These are phyloP conservation scores for Erpetoichthys calabaricus DNA, from an alignment of 2,797 vertebrate genomes.

Conservation along the genomic window DNA sequence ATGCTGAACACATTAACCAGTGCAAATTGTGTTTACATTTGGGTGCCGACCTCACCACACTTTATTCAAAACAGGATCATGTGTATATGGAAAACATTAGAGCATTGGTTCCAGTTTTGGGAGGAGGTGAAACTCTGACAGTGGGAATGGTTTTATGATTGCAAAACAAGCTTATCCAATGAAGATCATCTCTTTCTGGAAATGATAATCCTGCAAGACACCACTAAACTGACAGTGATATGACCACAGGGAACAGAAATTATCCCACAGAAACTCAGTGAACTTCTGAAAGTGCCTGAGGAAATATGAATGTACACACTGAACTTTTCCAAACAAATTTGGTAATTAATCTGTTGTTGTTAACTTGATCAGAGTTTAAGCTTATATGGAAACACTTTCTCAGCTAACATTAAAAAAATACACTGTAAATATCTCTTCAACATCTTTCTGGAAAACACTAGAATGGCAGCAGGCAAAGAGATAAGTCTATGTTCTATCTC, in stretches of 20 bases:
- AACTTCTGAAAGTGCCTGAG: conserved; percentile 16
- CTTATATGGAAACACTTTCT: too few relatives aligned
- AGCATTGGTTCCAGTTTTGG: conserved; percentile 8
- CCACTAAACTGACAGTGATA: conserved; percentile 20
- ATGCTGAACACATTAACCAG: conserved; percentile 30
- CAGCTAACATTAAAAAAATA: too few relatives aligned
- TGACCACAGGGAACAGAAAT: conserved; percentile 15
- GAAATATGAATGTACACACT: not conserved
- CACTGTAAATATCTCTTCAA: too few relatives aligned
- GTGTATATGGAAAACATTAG: conserved; percentile 7
- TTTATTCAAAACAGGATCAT: conserved; percentile 14
- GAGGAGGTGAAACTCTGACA: conserved; percentile 18
- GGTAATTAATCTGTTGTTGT: too few relatives aligned
- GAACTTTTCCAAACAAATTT: conserved; percentile 6
- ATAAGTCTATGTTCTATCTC: conserved; percentile 19
- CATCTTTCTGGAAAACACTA: too few relatives aligned
- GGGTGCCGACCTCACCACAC: conserved; percentile 24
- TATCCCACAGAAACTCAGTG: conserved; percentile 5
- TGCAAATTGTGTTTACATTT: conserved; percentile 29
- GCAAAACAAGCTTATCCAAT: conserved; percentile 26
- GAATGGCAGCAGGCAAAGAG: too few relatives aligned
- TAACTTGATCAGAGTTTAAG: too few relatives aligned
- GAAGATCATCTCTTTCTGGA: conserved; percentile 29
- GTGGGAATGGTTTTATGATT: conserved; percentile 17
- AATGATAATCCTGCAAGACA: conserved; percentile 22